Evolutionary conservation across 2,113 vertebrate species (phyloP), one percentile per base, ranked within the genome.

Genomic region (Tautogolabrus adspersus): DNA sequence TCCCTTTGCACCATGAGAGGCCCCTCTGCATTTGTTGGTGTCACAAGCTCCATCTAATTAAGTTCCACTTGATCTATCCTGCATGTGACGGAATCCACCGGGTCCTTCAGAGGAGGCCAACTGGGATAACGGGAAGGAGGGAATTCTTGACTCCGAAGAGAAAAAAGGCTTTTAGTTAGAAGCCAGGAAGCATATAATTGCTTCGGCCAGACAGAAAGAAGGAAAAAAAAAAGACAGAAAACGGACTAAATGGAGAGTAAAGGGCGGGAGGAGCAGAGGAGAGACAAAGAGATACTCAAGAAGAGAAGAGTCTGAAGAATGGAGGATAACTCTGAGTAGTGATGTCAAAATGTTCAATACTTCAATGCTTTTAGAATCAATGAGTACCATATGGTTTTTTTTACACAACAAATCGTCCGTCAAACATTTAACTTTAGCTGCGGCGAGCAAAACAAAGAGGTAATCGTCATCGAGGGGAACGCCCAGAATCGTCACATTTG

Each of bases 121-220:
- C 77, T n/a, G 70, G 75, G 85, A 82, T 44, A 73, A 66, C 1
- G 6, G 38, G 22, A 34, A 13, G 75, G 10, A 38, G 30, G 40
- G 26, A 61, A 19, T 10, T 16, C 61, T 44, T 5, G 52, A 26
- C 26, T 26, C 63, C 54, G 74, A 23, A 2, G 71, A 64, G 65
- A 57, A 70, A n/a, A 67, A 51, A 58, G 68, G 61, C 59, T 59
- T 71, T 79, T 55, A 81, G 69, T 66, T 66, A 58, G 72, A 75
- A 65, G 58, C 69, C 56, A 57, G 71, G 67, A 75, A 69, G 79
- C 74, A 86, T 77, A 73, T 84, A 89, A 90, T 87, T 88, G 84
- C 81, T 67, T 86, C 7, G 8, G 51, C 42, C 58, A 51, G 66
- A 84, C 21, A 64, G 44, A 66, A 72, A 58, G 40, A n/a, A 40